phyloP scores from a whole-genome alignment of 1,140 invertebrate species.

The Cardiocondyla obscurior region DNA sequence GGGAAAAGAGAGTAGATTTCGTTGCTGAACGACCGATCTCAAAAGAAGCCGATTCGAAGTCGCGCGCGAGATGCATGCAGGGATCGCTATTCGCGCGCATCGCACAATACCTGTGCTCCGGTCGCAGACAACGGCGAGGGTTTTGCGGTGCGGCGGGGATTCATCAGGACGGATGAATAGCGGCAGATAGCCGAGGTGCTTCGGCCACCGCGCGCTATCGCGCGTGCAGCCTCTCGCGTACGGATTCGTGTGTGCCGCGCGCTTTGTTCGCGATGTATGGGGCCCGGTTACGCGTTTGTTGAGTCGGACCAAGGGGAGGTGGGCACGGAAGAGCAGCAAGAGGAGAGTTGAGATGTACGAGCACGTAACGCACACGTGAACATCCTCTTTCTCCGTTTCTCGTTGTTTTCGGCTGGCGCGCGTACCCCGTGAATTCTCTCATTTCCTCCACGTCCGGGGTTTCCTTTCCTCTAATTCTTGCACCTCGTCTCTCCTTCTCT shows the following conservation, averaged over 20 bases:
- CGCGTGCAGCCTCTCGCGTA: conserved; percentile 61
- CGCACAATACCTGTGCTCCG: conserved; percentile 41
- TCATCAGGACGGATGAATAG: conserved; percentile 51
- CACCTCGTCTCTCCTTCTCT: not conserved
- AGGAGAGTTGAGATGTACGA: conserved; percentile 58
- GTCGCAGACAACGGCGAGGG: conserved; percentile 22
- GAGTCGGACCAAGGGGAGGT: not conserved
- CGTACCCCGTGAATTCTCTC: conserved; percentile 19
- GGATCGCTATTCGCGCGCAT: conserved; percentile 35
- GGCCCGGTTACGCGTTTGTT: conserved; percentile 75
- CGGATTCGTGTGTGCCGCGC: conserved; percentile 55
- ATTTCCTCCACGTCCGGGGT: not conserved
- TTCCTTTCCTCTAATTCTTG: not conserved
- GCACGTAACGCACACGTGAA: conserved; percentile 72
- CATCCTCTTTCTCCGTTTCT: conserved; percentile 21
- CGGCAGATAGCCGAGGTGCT: conserved; percentile 41
- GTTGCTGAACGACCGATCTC: not conserved
- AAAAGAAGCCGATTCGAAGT: not conserved
- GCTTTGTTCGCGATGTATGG: conserved; percentile 78
- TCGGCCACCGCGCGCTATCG: conserved; percentile 16
- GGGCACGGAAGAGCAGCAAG: not conserved
- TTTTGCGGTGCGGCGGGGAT: not conserved
- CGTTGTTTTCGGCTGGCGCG: conserved; percentile 43
- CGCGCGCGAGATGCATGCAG: not conserved
- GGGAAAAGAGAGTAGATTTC: not conserved